Percentiles rank a stretch among this genome's conserved stretches.
These are phyloP conservation scores for Erpetoichthys calabaricus DNA, from an alignment of 2,797 vertebrate species.

Conservation along the genomic window DNA sequence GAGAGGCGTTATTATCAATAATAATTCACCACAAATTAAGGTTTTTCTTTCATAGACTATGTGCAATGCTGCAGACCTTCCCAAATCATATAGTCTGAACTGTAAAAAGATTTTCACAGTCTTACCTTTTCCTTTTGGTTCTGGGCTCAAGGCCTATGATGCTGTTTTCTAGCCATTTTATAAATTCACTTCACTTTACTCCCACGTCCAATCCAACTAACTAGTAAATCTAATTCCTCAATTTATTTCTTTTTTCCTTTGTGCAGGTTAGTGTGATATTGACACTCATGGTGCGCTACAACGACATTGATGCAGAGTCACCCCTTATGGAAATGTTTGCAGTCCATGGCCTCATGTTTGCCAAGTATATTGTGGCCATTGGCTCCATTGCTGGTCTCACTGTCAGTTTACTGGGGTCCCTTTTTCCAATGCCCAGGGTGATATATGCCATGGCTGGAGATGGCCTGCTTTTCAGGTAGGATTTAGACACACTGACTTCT, in stretches of 20 bases:
- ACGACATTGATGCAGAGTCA: slow-evolving; percentile 78
- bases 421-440: slow-evolving; percentile 92
- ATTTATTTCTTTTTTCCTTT: slow-evolving; percentile 14
- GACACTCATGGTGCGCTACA: slow-evolving; percentile 84
- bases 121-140: too few relatives aligned
- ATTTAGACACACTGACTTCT: background rate
- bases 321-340: slow-evolving; percentile 97
- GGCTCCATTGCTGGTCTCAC: slow-evolving; percentile 83
- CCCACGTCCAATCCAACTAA: too few relatives aligned
- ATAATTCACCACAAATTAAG: too few relatives aligned
- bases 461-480: slow-evolving; percentile 84
- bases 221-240: too few relatives aligned
- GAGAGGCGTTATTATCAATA: too few relatives aligned
- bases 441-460: slow-evolving; percentile 94
- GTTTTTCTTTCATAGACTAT: too few relatives aligned
- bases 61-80: too few relatives aligned
- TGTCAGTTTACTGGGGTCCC: slow-evolving; percentile 81
- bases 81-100: too few relatives aligned
- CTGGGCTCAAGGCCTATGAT: too few relatives aligned
- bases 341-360: slow-evolving; percentile 68
- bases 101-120: too few relatives aligned
- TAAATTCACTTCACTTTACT: too few relatives aligned
- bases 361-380: slow-evolving; percentile 76
- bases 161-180: too few relatives aligned
- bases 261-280: slow-evolving; percentile 83